phyloP scores from a whole-genome alignment of 2,888 invertebrate species.

The Eudemis profundana region DNA sequence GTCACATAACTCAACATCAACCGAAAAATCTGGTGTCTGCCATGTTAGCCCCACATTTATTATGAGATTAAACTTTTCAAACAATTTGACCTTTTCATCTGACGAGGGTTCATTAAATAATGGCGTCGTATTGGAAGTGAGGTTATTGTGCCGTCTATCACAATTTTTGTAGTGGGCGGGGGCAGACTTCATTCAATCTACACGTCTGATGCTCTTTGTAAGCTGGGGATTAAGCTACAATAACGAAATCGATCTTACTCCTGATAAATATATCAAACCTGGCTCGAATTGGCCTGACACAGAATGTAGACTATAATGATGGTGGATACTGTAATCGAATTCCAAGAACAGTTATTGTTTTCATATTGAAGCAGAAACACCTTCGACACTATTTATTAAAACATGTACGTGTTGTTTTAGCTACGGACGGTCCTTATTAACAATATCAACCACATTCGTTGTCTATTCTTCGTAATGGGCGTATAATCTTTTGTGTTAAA shows the following conservation, averaged over 20 bases:
- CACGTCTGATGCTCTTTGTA: constrained; percentile 39
- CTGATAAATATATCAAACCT: constrained; percentile 47
- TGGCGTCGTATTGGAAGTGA: constrained; percentile 77
- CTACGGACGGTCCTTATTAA: constrained; percentile 10
- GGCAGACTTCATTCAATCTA: constrained; percentile 59
- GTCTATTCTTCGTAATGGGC: constrained; percentile 20
- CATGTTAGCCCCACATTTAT: constrained; percentile 80
- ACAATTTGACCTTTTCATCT: constrained; percentile 85
- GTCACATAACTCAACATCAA: constrained; percentile 70
- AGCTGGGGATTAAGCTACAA: constrained; percentile 41
- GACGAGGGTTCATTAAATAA: constrained; percentile 86
- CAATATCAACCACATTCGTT: constrained; percentile 40
- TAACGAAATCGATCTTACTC: constrained; percentile 47
- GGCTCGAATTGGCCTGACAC: constrained; percentile 21
- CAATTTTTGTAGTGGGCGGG: constrained; percentile 76
- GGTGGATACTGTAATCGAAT: constrained; percentile 46
- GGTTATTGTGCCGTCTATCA: constrained; percentile 84
- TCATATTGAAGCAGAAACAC: constrained; percentile 46
- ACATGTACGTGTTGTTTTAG: constrained; percentile 39
- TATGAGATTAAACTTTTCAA: constrained; percentile 84
- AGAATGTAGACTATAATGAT: constrained; percentile 23
- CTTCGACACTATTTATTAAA: constrained; percentile 44
- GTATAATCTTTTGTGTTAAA: constrained; percentile 36
- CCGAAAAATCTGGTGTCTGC: constrained; percentile 73
- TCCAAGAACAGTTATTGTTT: constrained; percentile 50